These are phyloP conservation scores for Rhinophrynus dorsalis DNA, from an alignment of 2,797 vertebrate species.

Conservation along the genomic window DNA sequence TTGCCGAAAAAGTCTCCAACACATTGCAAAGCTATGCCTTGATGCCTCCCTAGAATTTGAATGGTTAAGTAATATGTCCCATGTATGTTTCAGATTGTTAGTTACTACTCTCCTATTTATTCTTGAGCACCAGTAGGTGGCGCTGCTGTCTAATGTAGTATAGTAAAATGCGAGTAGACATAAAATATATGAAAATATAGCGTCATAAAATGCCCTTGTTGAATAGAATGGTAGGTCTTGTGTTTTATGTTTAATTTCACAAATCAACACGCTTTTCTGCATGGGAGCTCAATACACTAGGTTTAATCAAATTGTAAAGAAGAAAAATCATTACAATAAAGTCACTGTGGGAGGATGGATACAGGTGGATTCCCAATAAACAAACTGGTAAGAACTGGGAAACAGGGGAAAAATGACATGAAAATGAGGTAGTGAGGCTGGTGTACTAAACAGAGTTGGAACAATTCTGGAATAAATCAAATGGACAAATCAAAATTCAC, in stretches of 20 bases:
- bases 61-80: no score
- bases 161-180: not conserved
- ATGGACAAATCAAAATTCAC: no score
- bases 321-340: constrained; percentile 13
- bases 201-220: constrained; percentile 32
- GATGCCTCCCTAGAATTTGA: no score
- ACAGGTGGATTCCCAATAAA: not conserved
- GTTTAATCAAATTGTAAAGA: constrained; percentile 32
- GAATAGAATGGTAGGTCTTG: constrained; percentile 35
- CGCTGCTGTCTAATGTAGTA: constrained; percentile 16
- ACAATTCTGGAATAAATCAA: no score
- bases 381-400: not conserved
- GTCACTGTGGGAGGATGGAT: not conserved
- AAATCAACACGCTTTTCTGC: constrained; percentile 38
- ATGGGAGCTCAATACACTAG: constrained; percentile 22
- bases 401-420: no score
- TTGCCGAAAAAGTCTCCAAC: no score
- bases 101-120: not conserved
- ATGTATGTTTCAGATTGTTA: no score
- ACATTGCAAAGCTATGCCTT: no score
- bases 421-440: no score
- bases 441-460: no score
- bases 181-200: constrained; percentile 25
- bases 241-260: constrained; percentile 44
- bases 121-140: constrained; percentile 18